A percentile compares a stretch with the other conserved stretches of the same genome.
These are phyloP conservation scores for Pseudolycoriella hygida DNA, from an alignment of 2,888 invertebrate species.

Conservation along the genomic window DNA sequence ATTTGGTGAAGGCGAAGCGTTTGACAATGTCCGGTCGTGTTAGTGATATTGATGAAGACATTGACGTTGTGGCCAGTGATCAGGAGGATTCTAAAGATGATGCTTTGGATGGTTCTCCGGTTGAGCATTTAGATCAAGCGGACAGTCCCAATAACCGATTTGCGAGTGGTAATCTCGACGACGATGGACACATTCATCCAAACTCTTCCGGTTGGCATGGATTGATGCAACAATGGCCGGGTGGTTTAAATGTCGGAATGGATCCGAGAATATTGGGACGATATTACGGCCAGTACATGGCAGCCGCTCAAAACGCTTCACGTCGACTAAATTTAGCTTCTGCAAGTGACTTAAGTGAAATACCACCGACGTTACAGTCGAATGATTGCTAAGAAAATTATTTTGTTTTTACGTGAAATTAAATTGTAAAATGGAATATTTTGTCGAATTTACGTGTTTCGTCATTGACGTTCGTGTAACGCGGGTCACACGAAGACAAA, in stretches of 20 bases:
- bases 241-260: constrained; percentile 12
- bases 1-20: background rate
- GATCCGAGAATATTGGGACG: constrained; percentile 23
- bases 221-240: constrained; percentile 16
- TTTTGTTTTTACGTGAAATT: background rate
- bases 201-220: constrained; percentile 11
- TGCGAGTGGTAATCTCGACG: background rate
- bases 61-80: constrained; percentile 52
- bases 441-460: too few species aligned
- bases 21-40: constrained; percentile 21
- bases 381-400: background rate
- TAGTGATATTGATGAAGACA: constrained; percentile 37
- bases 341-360: background rate
- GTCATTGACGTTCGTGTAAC: too few species aligned
- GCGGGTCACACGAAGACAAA: too few species aligned
- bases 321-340: background rate
- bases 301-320: constrained; percentile 17
- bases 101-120: background rate
- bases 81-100: constrained; percentile 19
- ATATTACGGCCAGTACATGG: constrained; percentile 27
- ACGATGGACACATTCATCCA: background rate
- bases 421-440: background rate
- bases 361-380: background rate
- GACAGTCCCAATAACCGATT: background rate
- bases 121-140: background rate